Percentiles rank a stretch among this genome's conserved stretches.
phyloP scores from a whole-genome alignment of 2,797 vertebrate species.

The Acipenser ruthenus region DNA sequence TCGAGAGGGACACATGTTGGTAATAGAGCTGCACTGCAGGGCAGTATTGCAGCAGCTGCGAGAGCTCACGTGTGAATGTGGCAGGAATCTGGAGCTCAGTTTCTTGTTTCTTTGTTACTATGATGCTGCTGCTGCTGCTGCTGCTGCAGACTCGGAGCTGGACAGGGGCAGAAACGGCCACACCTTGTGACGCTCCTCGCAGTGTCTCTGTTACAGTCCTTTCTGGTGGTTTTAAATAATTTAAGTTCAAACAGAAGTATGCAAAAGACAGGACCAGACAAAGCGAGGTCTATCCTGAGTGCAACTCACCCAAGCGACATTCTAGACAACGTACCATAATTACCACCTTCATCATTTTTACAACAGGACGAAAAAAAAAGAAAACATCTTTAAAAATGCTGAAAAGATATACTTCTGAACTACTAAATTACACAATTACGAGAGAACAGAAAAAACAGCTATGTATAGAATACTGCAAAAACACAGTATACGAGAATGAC shows the following conservation, averaged over 20 bases:
- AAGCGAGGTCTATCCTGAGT: background rate
- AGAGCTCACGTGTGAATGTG: no score
- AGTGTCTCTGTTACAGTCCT: no score
- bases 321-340: background rate
- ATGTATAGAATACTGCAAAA: conserved; percentile 83
- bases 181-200: background rate
- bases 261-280: background rate
- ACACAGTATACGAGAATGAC: conserved; percentile 79
- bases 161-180: background rate
- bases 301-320: background rate
- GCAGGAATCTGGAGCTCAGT: background rate
- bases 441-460: conserved; percentile 32
- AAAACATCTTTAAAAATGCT: conserved; percentile 31
- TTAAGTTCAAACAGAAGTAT: conserved; percentile 4
- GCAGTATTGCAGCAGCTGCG: no score
- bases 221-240: no score
- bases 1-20: no score
- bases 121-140: background rate
- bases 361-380: conserved; percentile 24
- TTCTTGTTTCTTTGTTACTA: background rate
- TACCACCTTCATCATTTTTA: conserved; percentile 15
- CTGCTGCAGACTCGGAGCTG: background rate
- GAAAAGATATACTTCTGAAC: conserved; percentile 23
- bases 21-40: no score
- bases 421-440: conserved; percentile 44